Evolutionary conservation across 2,888 invertebrate genomes (phyloP).

Genomic region (Quadroppia sp.): DNA sequence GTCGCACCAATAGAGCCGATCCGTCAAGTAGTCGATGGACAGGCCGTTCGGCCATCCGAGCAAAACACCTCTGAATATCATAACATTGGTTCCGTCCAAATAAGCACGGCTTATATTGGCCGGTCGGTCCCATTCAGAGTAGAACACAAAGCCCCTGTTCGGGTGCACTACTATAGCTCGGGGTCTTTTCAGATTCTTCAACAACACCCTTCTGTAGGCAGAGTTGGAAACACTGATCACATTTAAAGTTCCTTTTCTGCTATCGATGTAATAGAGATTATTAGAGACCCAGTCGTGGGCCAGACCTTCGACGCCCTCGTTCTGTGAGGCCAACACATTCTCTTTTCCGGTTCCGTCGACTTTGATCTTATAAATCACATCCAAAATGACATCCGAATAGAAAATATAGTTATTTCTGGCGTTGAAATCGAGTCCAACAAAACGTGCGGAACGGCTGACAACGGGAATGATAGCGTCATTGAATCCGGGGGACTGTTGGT

Average conservation of each 20-base stretch:
- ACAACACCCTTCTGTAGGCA: constrained; percentile 72
- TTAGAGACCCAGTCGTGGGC: constrained; percentile 95
- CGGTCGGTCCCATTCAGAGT: constrained; percentile 92
- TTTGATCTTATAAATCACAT: constrained; percentile 71
- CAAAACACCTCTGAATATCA: constrained; percentile 82
- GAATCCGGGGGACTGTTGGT: constrained; percentile 56
- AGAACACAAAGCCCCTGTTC: constrained; percentile 86
- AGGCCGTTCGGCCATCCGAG: constrained; percentile 97
- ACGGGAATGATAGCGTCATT: constrained; percentile 93
- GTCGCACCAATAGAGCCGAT: constrained; percentile 95
- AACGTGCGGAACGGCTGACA: constrained; percentile 81
- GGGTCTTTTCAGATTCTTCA: constrained; percentile 84
- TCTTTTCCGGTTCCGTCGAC: constrained; percentile 60
- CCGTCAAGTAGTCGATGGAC: constrained; percentile 80
- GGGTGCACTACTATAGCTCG: constrained; percentile 96
- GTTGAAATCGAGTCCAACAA: constrained; percentile 93
- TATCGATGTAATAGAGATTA: constrained; percentile 91
- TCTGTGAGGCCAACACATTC: constrained; percentile 88
- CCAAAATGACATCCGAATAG: constrained; percentile 93
- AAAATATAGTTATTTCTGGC: constrained; percentile 85
- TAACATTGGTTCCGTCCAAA: constrained; percentile 78
- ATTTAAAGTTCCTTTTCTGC: constrained; percentile 86
- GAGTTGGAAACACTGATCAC: constrained; percentile 83
- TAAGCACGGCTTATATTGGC: constrained; percentile 91
- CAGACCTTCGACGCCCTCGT: constrained; percentile 92